A percentile compares a stretch with the other conserved stretches of the same genome.
These are phyloP conservation scores for Aegotheles bennettii DNA, from an alignment of 2,113 vertebrate genomes.

Conservation along the genomic window DNA sequence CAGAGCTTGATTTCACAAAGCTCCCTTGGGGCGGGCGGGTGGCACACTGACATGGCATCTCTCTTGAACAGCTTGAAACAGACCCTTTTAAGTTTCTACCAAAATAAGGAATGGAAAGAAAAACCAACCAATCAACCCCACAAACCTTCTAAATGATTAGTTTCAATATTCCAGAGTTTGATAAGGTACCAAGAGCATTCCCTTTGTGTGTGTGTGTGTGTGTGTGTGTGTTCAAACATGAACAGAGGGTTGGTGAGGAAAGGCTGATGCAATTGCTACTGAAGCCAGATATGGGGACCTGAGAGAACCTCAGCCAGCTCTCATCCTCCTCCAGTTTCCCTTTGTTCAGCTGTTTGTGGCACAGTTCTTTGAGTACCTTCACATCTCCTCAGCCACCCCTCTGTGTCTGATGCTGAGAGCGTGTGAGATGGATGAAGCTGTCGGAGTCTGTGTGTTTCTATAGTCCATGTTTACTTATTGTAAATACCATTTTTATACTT, in stretches of 20 bases:
- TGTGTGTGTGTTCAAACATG: neutral
- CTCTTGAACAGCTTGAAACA: neutral
- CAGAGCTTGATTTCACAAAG: neutral
- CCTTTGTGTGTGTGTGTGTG: neutral
- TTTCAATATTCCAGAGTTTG: slow-evolving; percentile 44
- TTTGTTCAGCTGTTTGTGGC: slow-evolving; percentile 10
- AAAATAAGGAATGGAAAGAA: slow-evolving; percentile 16
- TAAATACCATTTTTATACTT: slow-evolving; percentile 83
- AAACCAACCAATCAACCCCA: neutral
- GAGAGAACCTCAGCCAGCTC: neutral
- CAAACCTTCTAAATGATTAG: neutral
- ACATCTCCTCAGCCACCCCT: neutral
- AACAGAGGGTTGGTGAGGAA: neutral
- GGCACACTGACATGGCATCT: neutral
- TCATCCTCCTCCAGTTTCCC: neutral
- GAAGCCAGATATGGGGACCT: neutral
- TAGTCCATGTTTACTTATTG: slow-evolving; percentile 77
- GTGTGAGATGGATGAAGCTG: slow-evolving; percentile 4
- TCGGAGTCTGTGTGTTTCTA: slow-evolving; percentile 30
- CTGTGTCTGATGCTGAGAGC: neutral
- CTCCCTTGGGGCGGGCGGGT: neutral
- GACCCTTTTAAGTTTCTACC: slow-evolving; percentile 22
- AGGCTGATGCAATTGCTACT: neutral
- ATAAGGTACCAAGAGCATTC: slow-evolving; percentile 38
- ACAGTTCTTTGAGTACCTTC: neutral